These are phyloP conservation scores for Mythimna pallens DNA, from an alignment of 2,888 invertebrate genomes.

Conservation along the genomic window DNA sequence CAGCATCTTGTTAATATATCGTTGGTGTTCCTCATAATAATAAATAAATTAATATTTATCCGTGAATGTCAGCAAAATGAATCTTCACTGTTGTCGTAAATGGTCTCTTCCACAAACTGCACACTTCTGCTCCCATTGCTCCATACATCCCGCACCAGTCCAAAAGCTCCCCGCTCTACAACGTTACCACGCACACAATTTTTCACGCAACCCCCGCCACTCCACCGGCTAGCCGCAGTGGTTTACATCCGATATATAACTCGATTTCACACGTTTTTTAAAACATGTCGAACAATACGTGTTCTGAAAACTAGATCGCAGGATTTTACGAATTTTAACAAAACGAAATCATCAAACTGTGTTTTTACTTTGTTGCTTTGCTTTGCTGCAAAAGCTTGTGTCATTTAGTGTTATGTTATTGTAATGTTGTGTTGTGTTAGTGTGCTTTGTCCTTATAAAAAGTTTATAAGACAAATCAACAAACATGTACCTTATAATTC, in stretches of 20 bases:
- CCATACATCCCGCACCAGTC: not conserved
- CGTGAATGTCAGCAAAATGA: too few relatives aligned
- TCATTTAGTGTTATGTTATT: not conserved
- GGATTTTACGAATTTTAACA: slow-evolving; percentile 3
- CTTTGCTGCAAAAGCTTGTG: not conserved
- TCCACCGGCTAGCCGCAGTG: not conserved
- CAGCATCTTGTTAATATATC: too few relatives aligned
- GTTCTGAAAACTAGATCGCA: not conserved
- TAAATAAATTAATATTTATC: too few relatives aligned
- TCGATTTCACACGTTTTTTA: slow-evolving; percentile 11
- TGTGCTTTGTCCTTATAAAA: not conserved
- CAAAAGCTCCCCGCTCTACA: not conserved
- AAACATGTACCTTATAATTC: not conserved
- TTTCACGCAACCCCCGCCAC: not conserved
- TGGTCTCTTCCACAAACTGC: not conserved
- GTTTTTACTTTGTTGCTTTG: not conserved
- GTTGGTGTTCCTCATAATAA: too few relatives aligned
- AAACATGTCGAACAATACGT: not conserved
- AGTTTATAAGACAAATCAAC: not conserved
- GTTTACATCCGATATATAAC: slow-evolving; percentile 4
- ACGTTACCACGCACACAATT: not conserved
- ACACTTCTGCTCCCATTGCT: not conserved
- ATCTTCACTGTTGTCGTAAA: not conserved
- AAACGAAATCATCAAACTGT: slow-evolving; percentile 2
- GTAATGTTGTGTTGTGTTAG: too few relatives aligned